These are phyloP conservation scores for Caenorhabditis doughertyi DNA, from an alignment of 2,888 invertebrate species.

Conservation along the genomic window DNA sequence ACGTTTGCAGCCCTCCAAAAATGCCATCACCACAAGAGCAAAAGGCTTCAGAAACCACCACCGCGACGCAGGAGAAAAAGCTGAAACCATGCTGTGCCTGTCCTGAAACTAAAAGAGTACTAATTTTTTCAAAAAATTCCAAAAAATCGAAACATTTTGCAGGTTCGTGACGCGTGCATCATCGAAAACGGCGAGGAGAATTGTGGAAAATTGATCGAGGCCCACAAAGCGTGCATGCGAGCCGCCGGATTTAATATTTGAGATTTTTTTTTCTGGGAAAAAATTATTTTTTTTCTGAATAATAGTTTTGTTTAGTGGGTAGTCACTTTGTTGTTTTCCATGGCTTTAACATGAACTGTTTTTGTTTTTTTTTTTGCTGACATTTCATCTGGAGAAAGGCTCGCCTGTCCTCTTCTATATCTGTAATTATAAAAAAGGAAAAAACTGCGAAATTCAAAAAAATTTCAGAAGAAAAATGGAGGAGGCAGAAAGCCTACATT, in stretches of 20 bases:
- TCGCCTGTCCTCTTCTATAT: no score
- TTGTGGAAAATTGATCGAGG: conserved; percentile 93
- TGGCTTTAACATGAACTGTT: conserved; percentile 36
- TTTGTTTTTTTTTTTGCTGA: background rate
- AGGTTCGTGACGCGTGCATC: conserved; percentile 84
- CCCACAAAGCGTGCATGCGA: conserved; percentile 97
- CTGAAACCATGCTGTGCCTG: conserved; percentile 85
- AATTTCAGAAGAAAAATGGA: no score
- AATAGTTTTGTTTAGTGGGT: conserved; percentile 6
- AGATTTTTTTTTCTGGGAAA: conserved; percentile 81
- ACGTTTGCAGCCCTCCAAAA: no score
- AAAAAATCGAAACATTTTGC: conserved; percentile 33
- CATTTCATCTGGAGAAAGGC: no score
- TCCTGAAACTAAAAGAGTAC: conserved; percentile 84
- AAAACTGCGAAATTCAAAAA: no score
- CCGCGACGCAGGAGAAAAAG: conserved; percentile 76
- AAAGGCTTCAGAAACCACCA: conserved; percentile 2
- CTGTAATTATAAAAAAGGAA: no score
- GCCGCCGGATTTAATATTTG: conserved; percentile 96
- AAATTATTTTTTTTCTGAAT: conserved; percentile 15
- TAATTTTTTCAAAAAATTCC: background rate
- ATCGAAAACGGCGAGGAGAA: conserved; percentile 88
- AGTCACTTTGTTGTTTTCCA: conserved; percentile 12
- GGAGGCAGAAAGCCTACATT: conserved; percentile 35
- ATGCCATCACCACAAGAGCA: conserved; percentile 36